Evolutionary conservation across 2,113 vertebrate species (phyloP).

Genomic region (Enhydra lutris): DNA sequence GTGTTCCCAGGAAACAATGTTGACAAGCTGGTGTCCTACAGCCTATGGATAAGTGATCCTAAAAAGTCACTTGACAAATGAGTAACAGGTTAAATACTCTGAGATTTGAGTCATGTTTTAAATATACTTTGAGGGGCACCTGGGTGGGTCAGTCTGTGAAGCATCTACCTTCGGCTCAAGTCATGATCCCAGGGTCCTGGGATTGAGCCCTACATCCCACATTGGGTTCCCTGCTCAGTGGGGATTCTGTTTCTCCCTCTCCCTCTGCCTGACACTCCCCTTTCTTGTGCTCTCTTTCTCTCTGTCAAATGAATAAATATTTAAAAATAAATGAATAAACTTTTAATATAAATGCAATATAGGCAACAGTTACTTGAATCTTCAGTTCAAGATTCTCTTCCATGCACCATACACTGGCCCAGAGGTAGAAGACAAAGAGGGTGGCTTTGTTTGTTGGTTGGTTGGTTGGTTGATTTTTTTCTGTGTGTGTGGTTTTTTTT

Average conservation of each 20-base stretch:
- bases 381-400: background rate
- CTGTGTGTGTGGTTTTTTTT: background rate
- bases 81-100: background rate
- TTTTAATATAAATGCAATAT: background rate
- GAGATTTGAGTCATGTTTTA: background rate
- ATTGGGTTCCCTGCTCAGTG: too few species aligned
- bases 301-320: too few species aligned
- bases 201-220: too few species aligned
- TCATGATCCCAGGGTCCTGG: background rate
- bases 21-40: background rate
- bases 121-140: background rate
- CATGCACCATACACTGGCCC: background rate
- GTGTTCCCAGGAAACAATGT: background rate
- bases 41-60: background rate
- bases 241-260: too few species aligned
- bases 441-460: background rate
- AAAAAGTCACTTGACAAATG: background rate
- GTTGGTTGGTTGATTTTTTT: background rate
- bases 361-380: background rate
- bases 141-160: background rate
- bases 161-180: background rate
- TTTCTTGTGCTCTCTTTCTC: too few species aligned
- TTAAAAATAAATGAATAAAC: too few species aligned
- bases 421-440: background rate
- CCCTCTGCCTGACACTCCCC: too few species aligned